Percentiles rank a stretch among this genome's conserved stretches.
Evolutionary conservation across 2,797 vertebrate genomes (phyloP).

Genomic region (Nannoperca obscura): DNA sequence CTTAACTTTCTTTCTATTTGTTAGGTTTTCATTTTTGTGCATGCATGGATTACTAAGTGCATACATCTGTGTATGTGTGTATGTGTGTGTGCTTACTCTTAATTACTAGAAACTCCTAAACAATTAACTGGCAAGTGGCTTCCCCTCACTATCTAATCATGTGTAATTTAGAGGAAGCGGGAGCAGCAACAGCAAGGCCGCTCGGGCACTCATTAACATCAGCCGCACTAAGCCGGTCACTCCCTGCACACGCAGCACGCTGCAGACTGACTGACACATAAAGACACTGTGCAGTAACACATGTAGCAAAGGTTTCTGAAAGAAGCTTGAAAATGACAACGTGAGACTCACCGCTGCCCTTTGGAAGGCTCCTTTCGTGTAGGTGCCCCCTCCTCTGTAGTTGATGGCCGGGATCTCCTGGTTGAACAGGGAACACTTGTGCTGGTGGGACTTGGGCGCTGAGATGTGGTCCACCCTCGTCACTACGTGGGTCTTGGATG

Average conservation of each 20-base stretch:
- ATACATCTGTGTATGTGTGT: neutral
- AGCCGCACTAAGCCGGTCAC: slow-evolving; percentile 33
- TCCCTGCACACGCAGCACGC: slow-evolving; percentile 37
- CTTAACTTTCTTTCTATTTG: neutral
- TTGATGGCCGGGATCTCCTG: slow-evolving; percentile 95
- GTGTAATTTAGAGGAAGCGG: slow-evolving; percentile 71
- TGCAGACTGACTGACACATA: slow-evolving; percentile 1
- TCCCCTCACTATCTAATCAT: slow-evolving; percentile 59
- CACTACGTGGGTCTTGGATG: slow-evolving; percentile 95
- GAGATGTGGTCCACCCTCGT: slow-evolving; percentile 96
- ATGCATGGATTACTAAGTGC: neutral
- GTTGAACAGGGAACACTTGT: slow-evolving; percentile 96
- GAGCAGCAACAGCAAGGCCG: slow-evolving; percentile 43
- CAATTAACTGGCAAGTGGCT: slow-evolving; percentile 62
- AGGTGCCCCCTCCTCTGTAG: slow-evolving; percentile 97
- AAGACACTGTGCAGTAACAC: slow-evolving; percentile 11
- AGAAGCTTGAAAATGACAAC: neutral
- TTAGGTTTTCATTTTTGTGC: neutral
- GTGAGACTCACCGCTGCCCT: slow-evolving; percentile 91
- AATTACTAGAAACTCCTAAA: slow-evolving; percentile 67
- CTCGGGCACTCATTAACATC: slow-evolving; percentile 66
- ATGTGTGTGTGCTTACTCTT: slow-evolving; percentile 25
- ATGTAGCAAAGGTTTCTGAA: neutral
- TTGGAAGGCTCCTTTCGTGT: slow-evolving; percentile 97
- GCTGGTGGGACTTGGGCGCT: slow-evolving; percentile 90